These are phyloP conservation scores for Willisornis vidua DNA, from an alignment of 2,113 vertebrate genomes.

Conservation along the genomic window DNA sequence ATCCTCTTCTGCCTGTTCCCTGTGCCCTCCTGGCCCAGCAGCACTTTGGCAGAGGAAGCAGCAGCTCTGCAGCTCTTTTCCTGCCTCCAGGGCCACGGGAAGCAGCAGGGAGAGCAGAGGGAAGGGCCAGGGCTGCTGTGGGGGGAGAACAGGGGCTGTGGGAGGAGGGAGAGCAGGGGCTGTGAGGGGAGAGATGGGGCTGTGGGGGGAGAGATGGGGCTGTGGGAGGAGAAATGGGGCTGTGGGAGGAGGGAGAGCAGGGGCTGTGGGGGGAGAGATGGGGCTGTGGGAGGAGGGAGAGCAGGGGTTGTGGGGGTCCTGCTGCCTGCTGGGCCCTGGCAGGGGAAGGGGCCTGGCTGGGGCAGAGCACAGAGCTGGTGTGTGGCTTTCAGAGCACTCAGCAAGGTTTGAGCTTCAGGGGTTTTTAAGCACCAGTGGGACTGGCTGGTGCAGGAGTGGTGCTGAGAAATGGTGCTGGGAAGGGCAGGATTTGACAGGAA, in stretches of 20 bases:
- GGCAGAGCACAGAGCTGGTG: background rate
- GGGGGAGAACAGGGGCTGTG: too few species aligned
- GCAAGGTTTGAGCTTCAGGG: rapidly evolving
- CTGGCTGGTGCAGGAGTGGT: background rate
- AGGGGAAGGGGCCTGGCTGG: background rate
- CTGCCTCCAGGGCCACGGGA: background rate
- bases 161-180: too few species aligned
- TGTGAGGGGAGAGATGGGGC: too few species aligned
- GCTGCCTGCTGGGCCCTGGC: background rate
- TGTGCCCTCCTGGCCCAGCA: background rate
- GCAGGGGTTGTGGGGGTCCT: background rate
- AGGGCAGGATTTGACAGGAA: background rate
- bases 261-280: too few species aligned
- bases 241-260: too few species aligned
- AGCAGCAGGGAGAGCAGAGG: background rate
- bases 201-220: too few species aligned
- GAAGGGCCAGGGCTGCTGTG: background rate
- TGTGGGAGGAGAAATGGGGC: too few species aligned
- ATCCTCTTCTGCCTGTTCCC: too few species aligned
- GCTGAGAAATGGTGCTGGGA: background rate
- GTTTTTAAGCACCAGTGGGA: background rate
- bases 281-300: background rate
- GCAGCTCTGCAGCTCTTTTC: background rate
- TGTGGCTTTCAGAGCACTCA: background rate
- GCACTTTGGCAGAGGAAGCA: background rate